Conservation (phyloP, 2,113 vertebrate genomes). For the Noctilio leporinus region DNA sequence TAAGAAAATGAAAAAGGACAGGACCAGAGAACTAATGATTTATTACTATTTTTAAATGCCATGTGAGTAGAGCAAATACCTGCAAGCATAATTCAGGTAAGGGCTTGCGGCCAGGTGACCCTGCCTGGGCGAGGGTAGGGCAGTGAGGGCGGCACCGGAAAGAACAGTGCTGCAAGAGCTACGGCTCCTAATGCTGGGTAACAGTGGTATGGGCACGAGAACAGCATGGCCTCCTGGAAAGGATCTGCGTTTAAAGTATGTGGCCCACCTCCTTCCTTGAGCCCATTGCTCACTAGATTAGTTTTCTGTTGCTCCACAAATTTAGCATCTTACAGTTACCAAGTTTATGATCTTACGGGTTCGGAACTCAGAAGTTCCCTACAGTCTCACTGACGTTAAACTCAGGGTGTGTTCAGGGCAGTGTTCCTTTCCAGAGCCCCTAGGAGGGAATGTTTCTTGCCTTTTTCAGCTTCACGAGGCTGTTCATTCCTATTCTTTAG, state of each 20-base stretch:
- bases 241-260: background rate
- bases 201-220: background rate
- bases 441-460: background rate
- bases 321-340: background rate
- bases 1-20: background rate
- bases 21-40: background rate
- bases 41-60: background rate
- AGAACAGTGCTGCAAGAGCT: background rate
- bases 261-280: background rate
- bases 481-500: background rate
- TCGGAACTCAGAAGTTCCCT: background rate
- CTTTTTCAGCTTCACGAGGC: background rate
- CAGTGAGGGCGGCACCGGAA: background rate
- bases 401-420: background rate
- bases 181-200: background rate
- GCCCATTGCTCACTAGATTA: background rate
- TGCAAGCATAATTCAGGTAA: background rate
- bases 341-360: background rate
- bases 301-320: background rate
- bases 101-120: background rate
- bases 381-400: background rate
- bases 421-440: background rate
- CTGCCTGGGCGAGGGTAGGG: background rate
- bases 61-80: background rate
- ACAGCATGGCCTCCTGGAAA: background rate